Conservation (phyloP, 2,888 invertebrate species). For the Ceraclea dissimilis region DNA sequence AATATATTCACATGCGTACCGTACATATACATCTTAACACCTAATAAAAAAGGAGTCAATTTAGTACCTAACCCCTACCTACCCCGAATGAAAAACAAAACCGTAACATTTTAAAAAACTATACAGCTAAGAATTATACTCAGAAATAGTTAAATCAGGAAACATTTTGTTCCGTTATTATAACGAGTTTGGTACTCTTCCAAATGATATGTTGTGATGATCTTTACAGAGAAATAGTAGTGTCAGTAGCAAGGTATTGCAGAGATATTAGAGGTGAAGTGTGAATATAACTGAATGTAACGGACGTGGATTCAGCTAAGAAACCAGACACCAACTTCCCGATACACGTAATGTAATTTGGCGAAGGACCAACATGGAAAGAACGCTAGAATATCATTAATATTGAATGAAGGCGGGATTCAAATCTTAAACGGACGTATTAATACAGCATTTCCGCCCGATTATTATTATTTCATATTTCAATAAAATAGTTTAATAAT, state of each 20-base stretch:
- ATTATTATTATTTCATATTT: too few relatives aligned
- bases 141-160: too few relatives aligned
- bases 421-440: background rate
- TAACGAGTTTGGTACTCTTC: background rate
- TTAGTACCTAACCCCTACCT: too few relatives aligned
- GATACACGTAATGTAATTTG: slow-evolving; percentile 27
- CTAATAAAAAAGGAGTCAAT: too few relatives aligned
- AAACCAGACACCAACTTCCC: slow-evolving; percentile 7
- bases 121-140: too few relatives aligned
- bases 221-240: background rate
- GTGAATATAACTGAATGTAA: background rate
- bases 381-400: slow-evolving; percentile 18
- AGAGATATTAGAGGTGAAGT: background rate
- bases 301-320: background rate
- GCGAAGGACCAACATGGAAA: slow-evolving; percentile 26
- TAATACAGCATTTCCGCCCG: too few relatives aligned
- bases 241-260: background rate
- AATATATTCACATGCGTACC: too few relatives aligned
- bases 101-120: too few relatives aligned
- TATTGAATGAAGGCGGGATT: slow-evolving; percentile 5
- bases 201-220: background rate
- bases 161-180: too few relatives aligned
- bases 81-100: too few relatives aligned
- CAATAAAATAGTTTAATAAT: too few relatives aligned
- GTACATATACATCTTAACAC: too few relatives aligned